Conservation (phyloP, 2,888 invertebrate species). For the Synergus japonicus region DNA sequence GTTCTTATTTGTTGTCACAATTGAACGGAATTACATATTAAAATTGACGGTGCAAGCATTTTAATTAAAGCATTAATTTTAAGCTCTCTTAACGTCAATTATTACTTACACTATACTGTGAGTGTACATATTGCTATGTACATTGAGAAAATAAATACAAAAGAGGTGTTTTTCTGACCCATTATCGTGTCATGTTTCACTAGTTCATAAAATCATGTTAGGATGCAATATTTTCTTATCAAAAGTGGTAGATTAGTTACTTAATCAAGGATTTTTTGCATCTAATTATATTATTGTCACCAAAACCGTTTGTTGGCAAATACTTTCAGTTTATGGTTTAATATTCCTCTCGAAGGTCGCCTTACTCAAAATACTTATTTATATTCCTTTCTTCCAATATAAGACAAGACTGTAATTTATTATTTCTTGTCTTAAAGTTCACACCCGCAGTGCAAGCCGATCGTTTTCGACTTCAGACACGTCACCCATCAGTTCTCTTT, state of each 20-base stretch:
- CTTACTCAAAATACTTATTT: background rate
- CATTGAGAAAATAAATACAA: background rate
- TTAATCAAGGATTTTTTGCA: background rate
- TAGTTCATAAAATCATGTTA: background rate
- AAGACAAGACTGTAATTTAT: conserved; percentile 1
- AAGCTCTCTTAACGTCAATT: background rate
- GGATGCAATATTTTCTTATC: background rate
- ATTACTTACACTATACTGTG: background rate
- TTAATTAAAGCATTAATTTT: no score
- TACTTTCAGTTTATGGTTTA: no score
- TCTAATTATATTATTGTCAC: background rate
- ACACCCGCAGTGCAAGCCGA: conserved; percentile 6
- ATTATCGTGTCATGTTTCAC: conserved; percentile 18
- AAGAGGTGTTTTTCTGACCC: background rate
- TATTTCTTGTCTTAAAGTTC: background rate
- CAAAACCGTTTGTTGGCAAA: background rate
- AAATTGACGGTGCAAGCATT: no score
- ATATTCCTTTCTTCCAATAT: background rate
- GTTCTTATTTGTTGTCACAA: background rate
- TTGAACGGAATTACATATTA: no score
- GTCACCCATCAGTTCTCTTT: conserved; percentile 4
- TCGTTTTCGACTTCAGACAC: conserved; percentile 1
- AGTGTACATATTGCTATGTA: background rate
- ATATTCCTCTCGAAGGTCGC: background rate
- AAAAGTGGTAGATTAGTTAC: background rate